Evolutionary conservation across 1,140 invertebrate genomes (phyloP), one percentile per base, ranked within the genome.

Genomic region (Gonioctena quinquepunctata): DNA sequence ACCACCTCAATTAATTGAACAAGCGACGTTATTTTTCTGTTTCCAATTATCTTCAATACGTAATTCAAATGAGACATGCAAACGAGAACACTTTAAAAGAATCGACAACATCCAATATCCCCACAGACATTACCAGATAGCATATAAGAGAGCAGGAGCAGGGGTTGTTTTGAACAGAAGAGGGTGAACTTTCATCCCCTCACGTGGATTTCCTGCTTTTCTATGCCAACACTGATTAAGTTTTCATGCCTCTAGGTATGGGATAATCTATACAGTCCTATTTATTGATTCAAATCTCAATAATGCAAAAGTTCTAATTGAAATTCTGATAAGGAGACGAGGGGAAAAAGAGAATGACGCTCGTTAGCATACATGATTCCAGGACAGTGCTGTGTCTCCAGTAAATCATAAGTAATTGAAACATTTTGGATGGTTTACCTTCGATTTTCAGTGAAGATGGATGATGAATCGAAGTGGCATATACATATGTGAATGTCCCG

Each of bases 161-260:
- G n/a, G 61, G 61, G 61, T 64, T 4, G 21, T 48, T 50, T 22
- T 3, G 26, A 69, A 60, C 59, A 50, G 22, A 54, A 52, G 60
- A 69, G 68, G 68, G 68, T 57, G 62, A 64, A 42, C 64, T 64
- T 64, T 57, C 62, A 64, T 69, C 68, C 60, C 68, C 68, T 59
- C 68, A 65, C 62, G 68, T 69, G 54, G 21, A 69, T 69, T 69
- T 69, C n/a, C 68, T 69, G 61, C 68, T 69, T 64, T 65, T 69
- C 68, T 64, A 69, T 69, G 68, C 68, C 57, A 62, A 65, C 49
- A 52, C 54, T 64, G 68, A 69, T 69, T 65, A 69, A 69, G 63
- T 64, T 69, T 69, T 69, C 68, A 69, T 69, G 68, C 68, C 68
- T 56, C 13, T 62, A 69, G 68, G 68, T 69, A 69, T 33, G 27